Evolutionary conservation across 2,113 vertebrate species (phyloP), one percentile per base, ranked within the genome.

Genomic region (Notothenia rossii): DNA sequence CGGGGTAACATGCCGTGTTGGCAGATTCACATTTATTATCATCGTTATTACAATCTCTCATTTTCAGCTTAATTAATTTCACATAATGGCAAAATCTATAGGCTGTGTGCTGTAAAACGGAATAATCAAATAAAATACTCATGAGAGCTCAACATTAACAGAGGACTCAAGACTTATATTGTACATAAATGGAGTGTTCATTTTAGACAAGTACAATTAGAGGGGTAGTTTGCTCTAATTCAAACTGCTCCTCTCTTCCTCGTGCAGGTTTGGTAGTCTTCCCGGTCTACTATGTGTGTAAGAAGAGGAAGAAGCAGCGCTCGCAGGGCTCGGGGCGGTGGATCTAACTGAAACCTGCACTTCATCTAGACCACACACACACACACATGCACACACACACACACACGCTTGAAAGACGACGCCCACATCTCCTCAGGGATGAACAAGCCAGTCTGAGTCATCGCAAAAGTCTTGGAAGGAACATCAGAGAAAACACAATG

Each of bases 271-370:
- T 98, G 86, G 95, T 99, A 82, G 96, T 95, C 74, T 97, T 99
- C 89, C 98, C 98, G 43, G 92, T 99, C 92, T 99, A 98, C 95
- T 99, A 97, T 86, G 95, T 98, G 94, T 99, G 97, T 94, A 98
- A 99, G 94, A 97, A 95, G 94, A 96, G 96, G 92, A 97, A 96
- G 95, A 99, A 98, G 93, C 95, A 96, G 94, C 97, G 97, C 66
- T 95, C 96, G 77, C 95, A 93, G 65, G 93, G 91, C 17, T 89
- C 92, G 0, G 92, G 92, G 45, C 89, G 90, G 2, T 95, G 94
- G 94, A 84, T 94, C 76, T 96, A 48, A 67, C 18, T 12, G 91
- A 93, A 46, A 54, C 61, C 48, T 69, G 54, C 40, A 48, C 59
- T n/a, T 36, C 60, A 53, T 7, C 49, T 7, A n/a, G 20, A 45